Evolutionary conservation across 2,797 vertebrate species (phyloP), one percentile per base, ranked within the genome.

Genomic region (Xiphorhynchus erythropygius): DNA sequence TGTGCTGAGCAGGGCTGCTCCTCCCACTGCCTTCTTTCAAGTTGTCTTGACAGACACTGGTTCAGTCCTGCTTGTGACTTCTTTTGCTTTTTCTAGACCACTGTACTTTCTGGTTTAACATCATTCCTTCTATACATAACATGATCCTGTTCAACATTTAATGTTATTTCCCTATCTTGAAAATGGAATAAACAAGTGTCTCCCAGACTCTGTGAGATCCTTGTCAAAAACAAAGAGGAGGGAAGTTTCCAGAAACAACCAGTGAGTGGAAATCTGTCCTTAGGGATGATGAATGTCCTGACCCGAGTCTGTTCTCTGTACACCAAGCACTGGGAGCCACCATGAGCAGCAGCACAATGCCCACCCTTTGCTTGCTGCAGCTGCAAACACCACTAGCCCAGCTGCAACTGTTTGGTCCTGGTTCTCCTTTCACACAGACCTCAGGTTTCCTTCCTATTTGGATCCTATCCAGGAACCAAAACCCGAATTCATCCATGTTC

Each of bases 311-410:
- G 3, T 11, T 55, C 32, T 47, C 79, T 33, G 3, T 2, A 19
- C 53, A 18, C 35, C 53, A 39, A 33, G 7, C 37, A 5, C 0
- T 5, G 21, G 25, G 2, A 68, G 33, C 5, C 27, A 13, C 32
- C 32, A 16, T 0, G 1, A 65, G 11, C 17, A 55, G 19, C 59
- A 65, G 7, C 2, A 1, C 2, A 1, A 53, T 50, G 53, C 11
- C 41, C 44, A 33, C 3, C 32, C 33, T 82, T 11, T 8, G 3
- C 49, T 28, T 37, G 22, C 33, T 60, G 23, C 32, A 18, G 18
- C 18, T 73, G 9, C 27, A 59, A 35, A 13, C 49, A 15, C 22
- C 23, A 6, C 14, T 65, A 60, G 30, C 6, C 44, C 50, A 18
- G 22, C 6, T 21, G 32, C 7, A 15, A 35, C 6, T 2, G 2